Percentiles rank a stretch among this genome's conserved stretches.
Evolutionary conservation across 2,113 vertebrate genomes (phyloP).

Genomic region (Hypanus sabinus): DNA sequence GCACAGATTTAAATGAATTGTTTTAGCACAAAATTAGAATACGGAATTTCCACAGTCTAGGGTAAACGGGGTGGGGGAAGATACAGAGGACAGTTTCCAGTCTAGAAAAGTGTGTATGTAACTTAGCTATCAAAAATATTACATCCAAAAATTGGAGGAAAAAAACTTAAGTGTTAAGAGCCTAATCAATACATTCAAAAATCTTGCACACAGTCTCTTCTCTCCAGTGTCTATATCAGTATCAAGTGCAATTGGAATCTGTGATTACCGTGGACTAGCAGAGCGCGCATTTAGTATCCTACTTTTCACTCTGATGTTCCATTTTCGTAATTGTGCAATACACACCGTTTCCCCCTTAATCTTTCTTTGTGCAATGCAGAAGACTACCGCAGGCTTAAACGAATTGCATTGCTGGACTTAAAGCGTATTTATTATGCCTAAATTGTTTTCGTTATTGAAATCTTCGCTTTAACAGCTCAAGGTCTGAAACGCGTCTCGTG

Average conservation of each 20-base stretch:
- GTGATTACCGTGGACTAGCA: neutral
- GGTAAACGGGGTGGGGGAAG: neutral
- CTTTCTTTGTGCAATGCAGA: neutral
- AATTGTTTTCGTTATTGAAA: neutral
- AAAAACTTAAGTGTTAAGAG: neutral
- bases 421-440: neutral
- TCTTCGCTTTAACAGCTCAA: neutral
- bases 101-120: neutral
- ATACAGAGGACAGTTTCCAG: neutral
- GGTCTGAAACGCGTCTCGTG: neutral
- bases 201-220: neutral
- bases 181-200: neutral
- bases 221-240: neutral
- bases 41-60: neutral
- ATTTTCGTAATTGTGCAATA: neutral
- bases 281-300: neutral
- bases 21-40: neutral
- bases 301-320: neutral
- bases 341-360: neutral
- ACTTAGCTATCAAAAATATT: neutral
- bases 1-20: neutral
- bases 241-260: neutral
- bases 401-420: neutral
- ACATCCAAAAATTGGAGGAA: neutral
- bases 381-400: neutral